phyloP scores from a whole-genome alignment of 2,113 vertebrate species.

The Rana temporaria region DNA sequence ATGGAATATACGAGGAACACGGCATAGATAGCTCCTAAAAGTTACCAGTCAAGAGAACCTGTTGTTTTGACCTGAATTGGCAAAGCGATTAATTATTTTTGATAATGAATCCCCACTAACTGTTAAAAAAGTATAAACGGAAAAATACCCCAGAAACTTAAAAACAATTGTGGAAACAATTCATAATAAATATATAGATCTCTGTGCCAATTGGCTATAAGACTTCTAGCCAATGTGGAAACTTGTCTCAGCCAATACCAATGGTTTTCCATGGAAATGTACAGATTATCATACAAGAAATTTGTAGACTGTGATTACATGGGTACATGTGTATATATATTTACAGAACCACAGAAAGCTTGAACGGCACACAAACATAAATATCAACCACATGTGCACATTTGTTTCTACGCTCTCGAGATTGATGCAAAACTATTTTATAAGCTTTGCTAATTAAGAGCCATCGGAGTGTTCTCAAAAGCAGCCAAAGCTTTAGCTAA shows the following conservation, averaged over 20 bases:
- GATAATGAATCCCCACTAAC: too few relatives aligned
- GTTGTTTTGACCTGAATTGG: too few relatives aligned
- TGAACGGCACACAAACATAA: not conserved
- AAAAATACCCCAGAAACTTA: not conserved
- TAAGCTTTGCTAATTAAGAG: slow-evolving; percentile 27
- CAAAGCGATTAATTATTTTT: too few relatives aligned
- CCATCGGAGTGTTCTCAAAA: slow-evolving; percentile 3
- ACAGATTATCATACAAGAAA: not conserved
- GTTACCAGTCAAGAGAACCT: too few relatives aligned
- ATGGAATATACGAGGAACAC: too few relatives aligned
- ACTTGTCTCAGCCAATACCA: not conserved
- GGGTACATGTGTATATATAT: slow-evolving; percentile 9
- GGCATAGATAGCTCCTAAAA: too few relatives aligned
- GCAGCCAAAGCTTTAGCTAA: slow-evolving; percentile 7
- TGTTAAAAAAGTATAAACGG: too few relatives aligned
- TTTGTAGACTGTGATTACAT: slow-evolving; percentile 18
- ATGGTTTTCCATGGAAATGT: not conserved
- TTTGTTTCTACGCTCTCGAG: slow-evolving; percentile 13
- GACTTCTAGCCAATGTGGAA: too few relatives aligned
- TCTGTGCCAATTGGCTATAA: too few relatives aligned
- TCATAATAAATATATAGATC: too few relatives aligned
- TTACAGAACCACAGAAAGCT: slow-evolving; percentile 13
- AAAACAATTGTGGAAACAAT: too few relatives aligned
- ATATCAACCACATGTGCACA: slow-evolving; percentile 28
- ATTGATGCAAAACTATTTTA: slow-evolving; percentile 45